These are phyloP conservation scores for Drosophila simulans DNA, from an alignment of 1,140 invertebrate genomes.

Conservation along the genomic window DNA sequence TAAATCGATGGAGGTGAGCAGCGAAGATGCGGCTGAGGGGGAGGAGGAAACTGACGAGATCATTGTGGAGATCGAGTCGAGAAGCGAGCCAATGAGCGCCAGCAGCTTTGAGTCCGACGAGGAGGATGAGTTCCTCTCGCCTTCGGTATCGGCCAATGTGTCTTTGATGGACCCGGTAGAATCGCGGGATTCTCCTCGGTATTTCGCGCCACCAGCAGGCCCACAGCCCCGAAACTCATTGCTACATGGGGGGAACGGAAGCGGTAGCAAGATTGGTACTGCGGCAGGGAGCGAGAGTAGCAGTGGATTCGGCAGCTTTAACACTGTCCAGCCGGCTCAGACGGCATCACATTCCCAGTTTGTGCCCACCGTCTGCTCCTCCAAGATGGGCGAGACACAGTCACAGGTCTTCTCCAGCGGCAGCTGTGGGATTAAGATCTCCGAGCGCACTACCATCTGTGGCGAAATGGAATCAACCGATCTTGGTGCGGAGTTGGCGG, in stretches of 20 bases:
- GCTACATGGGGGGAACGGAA: not conserved
- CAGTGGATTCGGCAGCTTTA: conserved; percentile 70
- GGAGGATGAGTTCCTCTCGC: conserved; percentile 57
- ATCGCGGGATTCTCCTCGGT: not conserved
- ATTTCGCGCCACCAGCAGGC: conserved; percentile 34
- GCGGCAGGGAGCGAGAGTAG: conserved; percentile 14
- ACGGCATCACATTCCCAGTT: conserved; percentile 51
- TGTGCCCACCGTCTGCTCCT: conserved; percentile 68
- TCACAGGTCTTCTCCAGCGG: conserved; percentile 1
- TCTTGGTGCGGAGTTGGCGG: not conserved
- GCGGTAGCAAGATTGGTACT: not conserved
- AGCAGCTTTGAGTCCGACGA: conserved; percentile 5
- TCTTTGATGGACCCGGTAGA: conserved; percentile 7
- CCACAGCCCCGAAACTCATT: conserved; percentile 64
- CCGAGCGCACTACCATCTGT: conserved; percentile 72
- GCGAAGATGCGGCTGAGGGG: not conserved
- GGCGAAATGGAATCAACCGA: conserved; percentile 49
- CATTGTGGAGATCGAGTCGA: conserved; percentile 55
- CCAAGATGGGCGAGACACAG: conserved; percentile 60
- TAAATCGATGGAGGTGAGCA: not conserved
- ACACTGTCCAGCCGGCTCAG: conserved; percentile 20
- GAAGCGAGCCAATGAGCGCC: not conserved
- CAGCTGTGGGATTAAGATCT: conserved; percentile 41
- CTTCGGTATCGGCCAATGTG: conserved; percentile 23
- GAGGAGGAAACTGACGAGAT: conserved; percentile 64